These are phyloP conservation scores for Tetanocera ferruginea DNA, from an alignment of 2,888 invertebrate genomes.

Conservation along the genomic window DNA sequence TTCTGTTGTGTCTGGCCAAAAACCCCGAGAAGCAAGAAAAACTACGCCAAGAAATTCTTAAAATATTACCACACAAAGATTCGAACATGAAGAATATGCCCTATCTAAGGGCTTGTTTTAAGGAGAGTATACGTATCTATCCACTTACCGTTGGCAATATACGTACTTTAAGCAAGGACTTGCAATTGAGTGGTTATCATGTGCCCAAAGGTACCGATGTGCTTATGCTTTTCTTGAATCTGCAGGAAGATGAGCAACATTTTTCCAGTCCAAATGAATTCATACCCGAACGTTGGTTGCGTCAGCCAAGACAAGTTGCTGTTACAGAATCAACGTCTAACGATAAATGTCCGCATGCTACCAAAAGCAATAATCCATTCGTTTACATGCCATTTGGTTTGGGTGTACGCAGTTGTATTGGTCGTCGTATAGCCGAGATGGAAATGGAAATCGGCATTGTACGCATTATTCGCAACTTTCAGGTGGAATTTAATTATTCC, in stretches of 20 bases:
- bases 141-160: conserved; percentile 74
- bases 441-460: conserved; percentile 75
- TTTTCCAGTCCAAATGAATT: conserved; percentile 44
- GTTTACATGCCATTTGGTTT: conserved; percentile 77
- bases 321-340: too few relatives aligned
- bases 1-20: conserved; percentile 71
- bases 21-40: conserved; percentile 77
- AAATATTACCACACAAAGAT: conserved; percentile 62
- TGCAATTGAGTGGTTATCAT: conserved; percentile 75
- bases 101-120: conserved; percentile 81
- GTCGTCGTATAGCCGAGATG: conserved; percentile 81
- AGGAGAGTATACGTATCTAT: conserved; percentile 77
- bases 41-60: conserved; percentile 73
- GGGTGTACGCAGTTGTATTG: conserved; percentile 79
- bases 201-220: conserved; percentile 78
- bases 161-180: conserved; percentile 72
- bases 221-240: conserved; percentile 76
- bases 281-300: conserved; percentile 51
- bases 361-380: conserved; percentile 48
- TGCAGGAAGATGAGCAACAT: conserved; percentile 72
- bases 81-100: conserved; percentile 71
- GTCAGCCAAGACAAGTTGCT: background rate
- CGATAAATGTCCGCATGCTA: background rate
- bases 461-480: conserved; percentile 63
- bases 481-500: conserved; percentile 60